phyloP scores from a whole-genome alignment of 2,113 vertebrate genomes.

The Corvus hawaiiensis region DNA sequence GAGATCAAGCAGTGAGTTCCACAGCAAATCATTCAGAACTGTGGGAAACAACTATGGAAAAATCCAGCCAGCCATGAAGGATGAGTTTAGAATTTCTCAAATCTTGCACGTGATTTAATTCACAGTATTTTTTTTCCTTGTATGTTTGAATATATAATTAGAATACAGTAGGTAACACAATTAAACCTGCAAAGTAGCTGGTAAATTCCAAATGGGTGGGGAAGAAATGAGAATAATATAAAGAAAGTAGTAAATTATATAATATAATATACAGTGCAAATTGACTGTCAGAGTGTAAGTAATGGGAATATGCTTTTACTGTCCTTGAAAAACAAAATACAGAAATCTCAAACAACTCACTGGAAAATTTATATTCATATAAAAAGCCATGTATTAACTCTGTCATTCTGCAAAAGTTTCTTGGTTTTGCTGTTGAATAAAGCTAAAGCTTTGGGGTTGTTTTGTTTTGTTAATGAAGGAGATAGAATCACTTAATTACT shows the following conservation, averaged over 20 bases:
- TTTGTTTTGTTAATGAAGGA: background rate
- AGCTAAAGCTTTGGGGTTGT: background rate
- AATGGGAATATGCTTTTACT: background rate
- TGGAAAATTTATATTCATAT: background rate
- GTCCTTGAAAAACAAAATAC: background rate
- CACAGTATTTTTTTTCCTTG: background rate
- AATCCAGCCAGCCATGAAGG: background rate
- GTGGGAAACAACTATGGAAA: background rate
- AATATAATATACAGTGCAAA: background rate
- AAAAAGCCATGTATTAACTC: background rate
- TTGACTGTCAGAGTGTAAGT: background rate
- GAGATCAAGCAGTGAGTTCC: conserved; percentile 68
- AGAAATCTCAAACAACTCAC: background rate
- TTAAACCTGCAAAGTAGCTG: background rate
- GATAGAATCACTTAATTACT: background rate
- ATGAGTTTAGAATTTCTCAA: background rate
- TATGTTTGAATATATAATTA: background rate
- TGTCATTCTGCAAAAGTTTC: background rate
- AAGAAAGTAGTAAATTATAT: background rate
- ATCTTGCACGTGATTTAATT: background rate
- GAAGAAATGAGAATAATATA: background rate
- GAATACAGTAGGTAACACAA: background rate
- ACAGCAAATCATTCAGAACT: background rate
- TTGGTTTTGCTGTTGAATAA: background rate
- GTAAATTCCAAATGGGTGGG: background rate